Evolutionary conservation across 1,140 invertebrate species (phyloP), one percentile per base, ranked within the genome.

Genomic region (Meteorus sp.): DNA sequence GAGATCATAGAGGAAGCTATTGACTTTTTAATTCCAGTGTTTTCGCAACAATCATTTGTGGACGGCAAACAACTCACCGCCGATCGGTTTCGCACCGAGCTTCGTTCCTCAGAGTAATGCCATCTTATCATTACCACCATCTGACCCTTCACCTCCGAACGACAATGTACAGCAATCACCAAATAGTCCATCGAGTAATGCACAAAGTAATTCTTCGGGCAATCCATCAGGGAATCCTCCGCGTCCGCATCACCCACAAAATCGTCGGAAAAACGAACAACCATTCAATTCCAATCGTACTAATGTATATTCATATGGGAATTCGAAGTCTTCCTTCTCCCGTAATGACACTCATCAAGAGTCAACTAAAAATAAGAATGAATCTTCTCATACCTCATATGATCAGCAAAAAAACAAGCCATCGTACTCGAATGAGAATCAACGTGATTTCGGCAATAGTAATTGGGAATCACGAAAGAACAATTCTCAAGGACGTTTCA

Each of bases 21-120:
- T 19, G 41, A 62, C 29, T 52, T 3, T 45, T 54, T 60, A 47
- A 19, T 41, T 55, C n/a, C 11, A 39, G 65, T 68, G 61, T 48
- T 62, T 59, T 9, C 60, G 57, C 17, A 53, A 37, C 9, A 57
- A 22, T 27, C 31, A 52, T 37, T 56, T 53, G 20, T 69, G 60
- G 60, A 61, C 13, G 19, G 15, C 56, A 33, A 60, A 61, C 31
- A 45, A 35, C 43, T 29, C 51, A 37, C 37, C 63, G 3, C 19
- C 43, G 5, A 11, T 47, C 8, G 8, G 1, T 31, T 33, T 60
- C 39, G 50, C 31, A 37, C 60, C 48, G 29, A 41, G 53, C 33
- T 62, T 48, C 37, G 53, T 55, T 61, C 29, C 41, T 56, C 59
- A 53, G 43, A 50, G 39, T 56, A 61, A 54, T 59, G 56, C 59